Conservation (phyloP, 2,888 invertebrate genomes). For the Asteroscopus sphinx region DNA sequence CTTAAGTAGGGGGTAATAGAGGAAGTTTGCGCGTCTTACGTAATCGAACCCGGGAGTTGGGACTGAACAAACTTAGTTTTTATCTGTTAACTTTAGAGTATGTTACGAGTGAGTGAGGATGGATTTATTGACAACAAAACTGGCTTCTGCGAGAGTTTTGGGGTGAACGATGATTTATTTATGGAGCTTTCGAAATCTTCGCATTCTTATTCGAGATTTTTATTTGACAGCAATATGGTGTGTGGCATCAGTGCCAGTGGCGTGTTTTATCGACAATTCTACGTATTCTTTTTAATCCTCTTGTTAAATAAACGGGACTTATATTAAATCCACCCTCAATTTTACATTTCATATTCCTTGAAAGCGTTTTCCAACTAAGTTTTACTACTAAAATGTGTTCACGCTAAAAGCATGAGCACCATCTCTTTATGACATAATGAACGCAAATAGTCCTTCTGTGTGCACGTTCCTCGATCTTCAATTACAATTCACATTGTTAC, state of each 20-base stretch:
- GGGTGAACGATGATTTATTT: conserved; percentile 50
- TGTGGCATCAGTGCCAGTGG: not conserved
- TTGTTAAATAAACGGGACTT: not conserved
- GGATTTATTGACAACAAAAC: conserved; percentile 76
- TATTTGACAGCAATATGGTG: conserved; percentile 31
- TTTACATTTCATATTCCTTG: conserved; percentile 7
- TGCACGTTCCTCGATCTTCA: conserved; percentile 49
- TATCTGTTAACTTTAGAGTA: conserved; percentile 79
- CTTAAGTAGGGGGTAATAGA: conserved; percentile 78
- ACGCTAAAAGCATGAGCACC: conserved; percentile 30
- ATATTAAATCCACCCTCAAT: not conserved
- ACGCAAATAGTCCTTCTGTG: conserved; percentile 45
- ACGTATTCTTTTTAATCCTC: not conserved
- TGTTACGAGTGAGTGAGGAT: conserved; percentile 71
- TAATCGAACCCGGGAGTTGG: conserved; percentile 75
- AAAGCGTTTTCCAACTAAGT: conserved; percentile 4
- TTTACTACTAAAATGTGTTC: conserved; percentile 14
- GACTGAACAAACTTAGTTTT: conserved; percentile 79
- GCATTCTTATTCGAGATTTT: conserved; percentile 30
- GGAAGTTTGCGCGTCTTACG: conserved; percentile 78
- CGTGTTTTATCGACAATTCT: conserved; percentile 16
- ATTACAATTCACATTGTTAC: conserved; percentile 59
- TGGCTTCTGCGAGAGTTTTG: conserved; percentile 51
- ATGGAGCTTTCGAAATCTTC: conserved; percentile 35
- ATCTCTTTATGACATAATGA: conserved; percentile 49